Base-by-base conservation (phyloP, 2,797 vertebrate species). In the Anguilla pacifica region DNA sequence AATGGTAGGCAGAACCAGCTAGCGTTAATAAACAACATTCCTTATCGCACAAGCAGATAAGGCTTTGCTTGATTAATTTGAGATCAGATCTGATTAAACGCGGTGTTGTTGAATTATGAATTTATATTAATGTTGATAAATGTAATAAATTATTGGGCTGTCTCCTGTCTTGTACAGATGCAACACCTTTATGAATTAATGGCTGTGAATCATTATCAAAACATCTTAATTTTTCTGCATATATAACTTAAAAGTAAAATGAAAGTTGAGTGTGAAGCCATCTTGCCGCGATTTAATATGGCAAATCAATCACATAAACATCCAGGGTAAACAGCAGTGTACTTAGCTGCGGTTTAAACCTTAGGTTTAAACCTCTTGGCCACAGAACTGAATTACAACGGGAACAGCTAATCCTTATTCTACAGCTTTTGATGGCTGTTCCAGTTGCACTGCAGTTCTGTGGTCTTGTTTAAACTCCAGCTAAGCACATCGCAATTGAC, bases 41-140 rank as follows among this genome's bases (percentile, higher is more conserved):
- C 77, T 81, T 81, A 81, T 77, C 72, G 35, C 72, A 77, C 31
- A 77, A 77, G 22, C 77, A 81, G 77, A 46, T 81, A 49, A 81
- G 77, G 43, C 77, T 49, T 35, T 39, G 22, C 31, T 22, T 43
- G 77, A 81, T 81, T 81, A 81, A 81, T 81, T 49, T 81, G 35
- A 77, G 72, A 81, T 81, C 77, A 81, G 43, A 81, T 81, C 35
- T 49, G 15, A 81, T 17, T 25, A 39, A 35, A 77, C 17, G 31
- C 13, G 5, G 4, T 35, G n/a, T 46, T 81, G 15, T 81, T 49
- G 11, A 39, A 39, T 77, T 35, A 77, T 39, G 13, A 49, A 81
- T 43, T 81, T 25, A 43, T 49, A 31, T 7, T 17, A 81, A 81
- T 46, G 77, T 35, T 49, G 35, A 81, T 46, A 46, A 81, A 81